Evolutionary conservation across 2,113 vertebrate species (phyloP).

Genomic region (Shinisaurus crocodilurus): DNA sequence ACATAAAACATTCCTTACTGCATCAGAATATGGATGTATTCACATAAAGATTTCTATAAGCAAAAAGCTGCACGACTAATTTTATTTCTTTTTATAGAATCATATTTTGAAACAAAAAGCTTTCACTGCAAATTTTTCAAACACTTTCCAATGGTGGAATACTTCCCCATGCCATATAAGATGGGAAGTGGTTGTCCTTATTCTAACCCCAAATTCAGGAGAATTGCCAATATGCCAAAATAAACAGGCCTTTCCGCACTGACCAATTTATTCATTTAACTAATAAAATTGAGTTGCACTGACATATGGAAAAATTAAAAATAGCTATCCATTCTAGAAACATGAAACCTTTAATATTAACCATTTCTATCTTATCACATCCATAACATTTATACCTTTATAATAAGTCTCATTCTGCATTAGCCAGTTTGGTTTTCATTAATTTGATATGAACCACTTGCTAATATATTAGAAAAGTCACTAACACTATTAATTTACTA

Average conservation of each 20-base stretch:
- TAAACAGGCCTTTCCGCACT: constrained; percentile 31
- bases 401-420: constrained; percentile 77
- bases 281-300: constrained; percentile 27
- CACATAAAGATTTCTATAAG: neutral
- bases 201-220: constrained; percentile 39
- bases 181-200: constrained; percentile 22
- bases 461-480: constrained; percentile 81
- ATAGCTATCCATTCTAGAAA: constrained; percentile 62
- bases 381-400: constrained; percentile 75
- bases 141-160: neutral
- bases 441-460: constrained; percentile 80
- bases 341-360: constrained; percentile 66
- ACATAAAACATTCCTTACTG: neutral
- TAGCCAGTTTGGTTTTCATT: constrained; percentile 79
- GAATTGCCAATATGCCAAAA: constrained; percentile 57
- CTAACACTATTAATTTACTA: constrained; percentile 84
- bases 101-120: neutral
- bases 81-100: neutral
- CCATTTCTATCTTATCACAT: constrained; percentile 73
- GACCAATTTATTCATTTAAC: neutral
- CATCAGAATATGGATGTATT: neutral
- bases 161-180: constrained; percentile 53
- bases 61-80: neutral
- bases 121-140: neutral
- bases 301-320: constrained; percentile 65